Evolutionary conservation across 2,113 vertebrate genomes (phyloP), one percentile per base, ranked within the genome.

Genomic region (Stegostoma tigrinum): DNA sequence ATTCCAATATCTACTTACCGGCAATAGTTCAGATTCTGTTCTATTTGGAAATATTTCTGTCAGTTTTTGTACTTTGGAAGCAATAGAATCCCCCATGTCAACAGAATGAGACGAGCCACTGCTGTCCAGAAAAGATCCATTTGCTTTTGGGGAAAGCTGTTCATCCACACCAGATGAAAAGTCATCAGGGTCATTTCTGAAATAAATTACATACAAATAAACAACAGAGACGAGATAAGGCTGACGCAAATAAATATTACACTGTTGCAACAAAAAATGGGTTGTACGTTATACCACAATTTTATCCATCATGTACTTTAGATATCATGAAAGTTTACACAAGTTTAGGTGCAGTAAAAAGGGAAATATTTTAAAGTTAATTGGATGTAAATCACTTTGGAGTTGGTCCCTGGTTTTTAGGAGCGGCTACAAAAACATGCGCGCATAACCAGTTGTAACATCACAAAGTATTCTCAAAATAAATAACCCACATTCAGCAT

Each of bases 1-100:
- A 15, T 52, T 52, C 8, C 23, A 45, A 12, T n/a, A 67, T 66
- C 94, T 52, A 83, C 96, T 96, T 97, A 99, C 99, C 97, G 98
- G 96, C 95, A 98, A 96, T 17, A 98, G 96, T 78, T 98, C 97
- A 72, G 45, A 96, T 96, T 98, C 98, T 80, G 95, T 97, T 96
- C 97, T 97, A 89, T 98, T 97, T 72, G 98, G 98, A 96, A 99
- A 99, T 95, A 98, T 97, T 95, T 99, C 98, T 96, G 97, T 96
- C 89, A 99, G 96, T 75, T 96, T 98, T 96, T 96, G 96, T 48
- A 98, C 96, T 96, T 98, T 98, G 34, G 97, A 97, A 0, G 98
- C 97, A 96, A 97, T 97, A 85, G 96, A 66, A 7, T 98, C 97
- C 5, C 96, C 96, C 5, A 34, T 52, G 48, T 95, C 45, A 19